phyloP scores from a whole-genome alignment of 2,113 vertebrate genomes.

The Nanorana parkeri region DNA sequence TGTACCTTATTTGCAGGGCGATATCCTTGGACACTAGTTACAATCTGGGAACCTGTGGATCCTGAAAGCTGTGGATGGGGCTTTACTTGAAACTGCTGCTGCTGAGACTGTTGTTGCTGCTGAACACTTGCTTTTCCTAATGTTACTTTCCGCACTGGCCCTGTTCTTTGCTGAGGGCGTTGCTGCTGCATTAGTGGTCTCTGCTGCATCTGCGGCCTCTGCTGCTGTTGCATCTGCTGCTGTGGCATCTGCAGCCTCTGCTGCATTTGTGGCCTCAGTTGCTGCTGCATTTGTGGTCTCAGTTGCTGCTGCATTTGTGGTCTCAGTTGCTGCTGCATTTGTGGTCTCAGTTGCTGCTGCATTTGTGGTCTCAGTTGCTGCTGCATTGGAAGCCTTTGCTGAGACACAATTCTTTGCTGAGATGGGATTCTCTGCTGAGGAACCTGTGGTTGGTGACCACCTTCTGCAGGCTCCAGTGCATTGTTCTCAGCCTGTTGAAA shows the following conservation, averaged over 20 bases:
- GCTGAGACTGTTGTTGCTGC: conserved; percentile 70
- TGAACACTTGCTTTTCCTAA: conserved; percentile 75
- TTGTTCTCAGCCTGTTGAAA: conserved; percentile 78
- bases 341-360: too few relatives aligned
- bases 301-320: background rate
- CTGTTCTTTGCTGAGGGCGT: conserved; percentile 68
- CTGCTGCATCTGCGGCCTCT: too few relatives aligned
- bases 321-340: background rate
- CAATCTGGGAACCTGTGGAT: conserved; percentile 72
- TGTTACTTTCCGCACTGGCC: conserved; percentile 87
- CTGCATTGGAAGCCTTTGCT: too few relatives aligned
- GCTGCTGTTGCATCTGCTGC: conserved; percentile 68
- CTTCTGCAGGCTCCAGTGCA: conserved; percentile 69
- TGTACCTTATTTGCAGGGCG: conserved; percentile 79
- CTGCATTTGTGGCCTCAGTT: conserved; percentile 66
- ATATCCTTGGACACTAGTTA: conserved; percentile 79
- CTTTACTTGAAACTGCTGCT: conserved; percentile 60
- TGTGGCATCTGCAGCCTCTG: conserved; percentile 69
- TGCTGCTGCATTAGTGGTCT: too few relatives aligned
- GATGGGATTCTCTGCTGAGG: too few relatives aligned
- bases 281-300: conserved; percentile 63
- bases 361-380: too few relatives aligned
- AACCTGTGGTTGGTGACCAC: conserved; percentile 63
- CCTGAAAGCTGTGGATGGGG: conserved; percentile 56
- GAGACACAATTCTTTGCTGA: too few relatives aligned